phyloP scores from a whole-genome alignment of 1,140 invertebrate genomes.

The Anadara kagoshimensis region DNA sequence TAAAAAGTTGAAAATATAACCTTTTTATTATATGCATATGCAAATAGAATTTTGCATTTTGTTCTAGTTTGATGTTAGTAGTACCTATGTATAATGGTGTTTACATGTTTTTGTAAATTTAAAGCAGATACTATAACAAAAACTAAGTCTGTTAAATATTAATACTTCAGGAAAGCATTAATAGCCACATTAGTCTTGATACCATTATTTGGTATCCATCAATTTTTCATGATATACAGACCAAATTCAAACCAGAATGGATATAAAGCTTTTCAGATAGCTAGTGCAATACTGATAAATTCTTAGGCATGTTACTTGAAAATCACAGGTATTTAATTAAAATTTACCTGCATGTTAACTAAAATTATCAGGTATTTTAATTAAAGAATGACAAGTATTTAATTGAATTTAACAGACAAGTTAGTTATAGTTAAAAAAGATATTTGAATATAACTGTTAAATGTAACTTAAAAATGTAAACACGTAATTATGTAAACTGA shows the following conservation, averaged over 20 bases:
- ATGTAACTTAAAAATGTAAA: no score
- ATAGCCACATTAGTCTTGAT: constrained; percentile 90
- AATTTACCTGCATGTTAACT: background rate
- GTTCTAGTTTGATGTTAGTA: constrained; percentile 55
- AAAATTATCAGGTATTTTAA: background rate
- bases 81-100: background rate
- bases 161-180: constrained; percentile 75
- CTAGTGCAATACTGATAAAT: constrained; percentile 50
- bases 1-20: no score
- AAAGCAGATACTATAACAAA: constrained; percentile 38
- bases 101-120: constrained; percentile 53
- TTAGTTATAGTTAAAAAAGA: background rate
- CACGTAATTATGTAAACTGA: no score
- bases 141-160: background rate
- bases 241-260: constrained; percentile 48
- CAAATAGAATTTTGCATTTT: no score
- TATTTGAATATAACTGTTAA: no score
- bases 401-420: background rate
- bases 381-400: background rate
- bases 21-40: no score
- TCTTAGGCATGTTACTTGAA: constrained; percentile 52
- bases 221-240: constrained; percentile 89
- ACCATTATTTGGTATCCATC: constrained; percentile 81
- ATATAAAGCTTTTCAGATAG: constrained; percentile 52
- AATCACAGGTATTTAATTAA: background rate